Evolutionary conservation across 35 echinoderm and acorn worm species (phyloP).

Genomic region (Lytechinus variegatus): DNA sequence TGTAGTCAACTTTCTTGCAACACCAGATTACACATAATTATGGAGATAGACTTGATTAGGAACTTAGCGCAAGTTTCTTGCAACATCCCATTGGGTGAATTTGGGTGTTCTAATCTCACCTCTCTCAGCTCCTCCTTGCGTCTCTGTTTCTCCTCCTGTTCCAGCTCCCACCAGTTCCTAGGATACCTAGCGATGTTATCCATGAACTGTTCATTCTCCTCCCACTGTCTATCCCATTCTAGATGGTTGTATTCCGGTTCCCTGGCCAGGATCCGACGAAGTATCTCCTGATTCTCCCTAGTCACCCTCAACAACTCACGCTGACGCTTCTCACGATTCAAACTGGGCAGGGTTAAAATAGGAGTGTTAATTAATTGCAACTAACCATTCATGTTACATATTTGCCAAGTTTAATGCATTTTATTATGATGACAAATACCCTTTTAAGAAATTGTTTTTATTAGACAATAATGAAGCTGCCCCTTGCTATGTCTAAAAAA

Average conservation of each 20-base stretch:
- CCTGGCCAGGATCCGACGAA: slow-evolving; percentile 89
- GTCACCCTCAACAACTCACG: slow-evolving; percentile 90
- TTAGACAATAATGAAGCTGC: no score
- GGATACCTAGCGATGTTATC: slow-evolving; percentile 93
- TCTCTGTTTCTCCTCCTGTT: slow-evolving; percentile 81
- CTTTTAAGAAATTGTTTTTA: no score
- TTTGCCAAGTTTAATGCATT: no score
- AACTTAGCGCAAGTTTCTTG: no score
- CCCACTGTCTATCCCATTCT: slow-evolving; percentile 90
- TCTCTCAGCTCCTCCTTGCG: slow-evolving; percentile 64
- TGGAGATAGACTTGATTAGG: no score
- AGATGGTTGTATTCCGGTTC: slow-evolving; percentile 98
- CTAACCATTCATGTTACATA: no score
- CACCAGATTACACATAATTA: no score
- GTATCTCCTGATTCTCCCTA: slow-evolving; percentile 95
- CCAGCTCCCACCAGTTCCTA: slow-evolving; percentile 93
- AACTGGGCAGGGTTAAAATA: slow-evolving; percentile 51
- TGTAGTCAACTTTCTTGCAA: no score
- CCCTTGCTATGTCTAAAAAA: no score
- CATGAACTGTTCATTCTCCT: slow-evolving; percentile 97
- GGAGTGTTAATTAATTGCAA: no score
- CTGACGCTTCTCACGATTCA: slow-evolving; percentile 94
- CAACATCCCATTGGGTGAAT: no score
- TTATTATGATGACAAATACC: no score
- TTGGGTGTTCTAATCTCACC: slow-evolving; percentile 34